phyloP scores from a whole-genome alignment of 2,888 invertebrate species.

The Polydrusus pterygomalis region DNA sequence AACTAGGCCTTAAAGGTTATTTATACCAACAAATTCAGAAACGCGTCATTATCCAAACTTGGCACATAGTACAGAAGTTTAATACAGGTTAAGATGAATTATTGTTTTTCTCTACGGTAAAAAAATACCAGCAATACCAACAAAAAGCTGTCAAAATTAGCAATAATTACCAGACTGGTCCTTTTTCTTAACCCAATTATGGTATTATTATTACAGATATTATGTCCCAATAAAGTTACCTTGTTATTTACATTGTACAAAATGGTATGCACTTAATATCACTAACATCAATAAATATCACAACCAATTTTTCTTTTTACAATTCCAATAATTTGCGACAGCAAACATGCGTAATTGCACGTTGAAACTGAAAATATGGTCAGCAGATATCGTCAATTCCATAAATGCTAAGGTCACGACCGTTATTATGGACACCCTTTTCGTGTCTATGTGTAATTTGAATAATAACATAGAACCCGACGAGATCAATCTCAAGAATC shows the following conservation, averaged over 20 bases:
- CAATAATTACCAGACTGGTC: too few species aligned
- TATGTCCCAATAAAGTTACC: neutral
- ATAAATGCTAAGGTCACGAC: conserved; percentile 52
- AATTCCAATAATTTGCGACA: conserved; percentile 11
- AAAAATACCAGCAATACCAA: too few species aligned
- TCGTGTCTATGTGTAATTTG: conserved; percentile 44
- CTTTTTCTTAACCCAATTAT: too few species aligned
- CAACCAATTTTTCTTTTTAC: neutral
- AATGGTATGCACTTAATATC: neutral
- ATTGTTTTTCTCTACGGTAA: too few species aligned
- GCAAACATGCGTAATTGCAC: conserved; percentile 26
- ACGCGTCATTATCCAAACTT: too few species aligned
- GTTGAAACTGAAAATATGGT: conserved; percentile 9
- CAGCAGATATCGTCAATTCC: conserved; percentile 32
- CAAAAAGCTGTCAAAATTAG: too few species aligned
- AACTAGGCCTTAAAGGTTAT: too few species aligned
- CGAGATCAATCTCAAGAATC: conserved; percentile 29
- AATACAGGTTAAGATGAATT: too few species aligned
- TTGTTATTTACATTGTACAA: neutral
- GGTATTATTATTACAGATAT: too few species aligned
- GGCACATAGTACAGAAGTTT: too few species aligned
- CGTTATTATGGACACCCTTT: conserved; percentile 55
- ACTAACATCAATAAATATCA: neutral
- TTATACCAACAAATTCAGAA: too few species aligned
- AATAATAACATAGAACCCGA: conserved; percentile 45